Conservation (phyloP, 2,797 vertebrate genomes). For the Pyrocephalus nanus region DNA sequence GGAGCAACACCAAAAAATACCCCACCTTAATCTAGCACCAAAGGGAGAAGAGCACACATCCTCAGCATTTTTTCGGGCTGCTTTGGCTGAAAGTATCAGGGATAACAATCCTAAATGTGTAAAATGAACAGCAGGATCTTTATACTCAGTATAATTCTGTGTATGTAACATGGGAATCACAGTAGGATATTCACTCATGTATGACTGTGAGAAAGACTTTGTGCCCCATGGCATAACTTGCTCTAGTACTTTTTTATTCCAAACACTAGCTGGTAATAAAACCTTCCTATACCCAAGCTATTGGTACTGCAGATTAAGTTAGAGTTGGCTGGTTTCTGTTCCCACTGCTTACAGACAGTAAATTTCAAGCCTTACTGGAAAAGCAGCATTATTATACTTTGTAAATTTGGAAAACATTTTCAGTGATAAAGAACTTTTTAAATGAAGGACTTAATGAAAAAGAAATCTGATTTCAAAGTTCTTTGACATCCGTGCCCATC, state of each 20-base stretch:
- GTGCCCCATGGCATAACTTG: neutral
- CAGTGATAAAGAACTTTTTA: neutral
- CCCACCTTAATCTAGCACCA: rapidly evolving
- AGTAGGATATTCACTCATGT: neutral
- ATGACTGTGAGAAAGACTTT: neutral
- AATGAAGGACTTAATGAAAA: neutral
- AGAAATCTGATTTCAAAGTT: neutral
- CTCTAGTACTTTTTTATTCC: neutral
- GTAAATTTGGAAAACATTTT: neutral
- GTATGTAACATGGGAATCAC: neutral
- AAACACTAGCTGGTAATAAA: neutral
- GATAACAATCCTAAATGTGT: neutral
- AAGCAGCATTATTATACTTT: neutral
- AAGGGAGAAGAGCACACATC: neutral
- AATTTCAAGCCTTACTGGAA: neutral
- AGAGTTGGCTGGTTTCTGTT: neutral
- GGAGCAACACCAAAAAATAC: neutral
- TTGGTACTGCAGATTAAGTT: neutral
- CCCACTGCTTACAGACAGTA: neutral
- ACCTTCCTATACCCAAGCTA: neutral
- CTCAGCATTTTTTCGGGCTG: neutral
- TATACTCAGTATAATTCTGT: neutral
- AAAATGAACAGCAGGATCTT: neutral
- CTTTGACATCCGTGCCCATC: rapidly evolving
- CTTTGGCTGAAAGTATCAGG: neutral